Percentiles rank a stretch among this genome's conserved stretches.
These are phyloP conservation scores for Microdon myrmicae DNA, from an alignment of 2,888 invertebrate species.

Conservation along the genomic window DNA sequence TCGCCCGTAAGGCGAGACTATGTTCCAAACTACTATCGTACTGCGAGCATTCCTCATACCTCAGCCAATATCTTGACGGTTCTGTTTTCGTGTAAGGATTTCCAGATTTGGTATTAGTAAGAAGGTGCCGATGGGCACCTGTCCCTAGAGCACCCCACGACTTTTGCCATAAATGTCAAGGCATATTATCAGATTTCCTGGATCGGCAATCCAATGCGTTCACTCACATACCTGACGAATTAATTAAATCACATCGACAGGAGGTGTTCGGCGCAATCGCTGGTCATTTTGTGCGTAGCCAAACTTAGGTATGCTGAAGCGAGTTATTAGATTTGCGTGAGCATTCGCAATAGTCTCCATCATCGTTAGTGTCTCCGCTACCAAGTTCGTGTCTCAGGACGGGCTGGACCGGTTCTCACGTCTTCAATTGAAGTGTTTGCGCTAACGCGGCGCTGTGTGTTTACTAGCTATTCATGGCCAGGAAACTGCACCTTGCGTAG, in stretches of 20 bases:
- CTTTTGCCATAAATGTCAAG: conserved; percentile 27
- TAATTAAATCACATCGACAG: conserved; percentile 47
- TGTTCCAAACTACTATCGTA: no score
- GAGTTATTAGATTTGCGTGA: conserved; percentile 49
- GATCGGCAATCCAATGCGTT: no score
- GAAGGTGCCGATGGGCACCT: no score
- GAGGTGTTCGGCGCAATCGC: conserved; percentile 16
- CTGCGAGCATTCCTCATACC: no score
- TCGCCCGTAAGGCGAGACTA: no score
- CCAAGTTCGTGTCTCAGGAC: conserved; percentile 4
- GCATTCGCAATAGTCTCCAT: neutral
- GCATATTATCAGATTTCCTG: conserved; percentile 27
- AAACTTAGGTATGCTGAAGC: conserved; percentile 20
- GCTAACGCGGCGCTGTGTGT: conserved; percentile 41
- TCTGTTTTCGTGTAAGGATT: no score
- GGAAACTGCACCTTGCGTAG: no score
- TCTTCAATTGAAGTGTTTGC: conserved; percentile 47
- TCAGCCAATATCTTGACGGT: no score
- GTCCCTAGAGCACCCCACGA: conserved; percentile 18
- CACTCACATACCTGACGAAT: conserved; percentile 43
- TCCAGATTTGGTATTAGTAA: no score
- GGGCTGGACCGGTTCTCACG: conserved; percentile 39
- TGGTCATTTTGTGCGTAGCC: neutral
- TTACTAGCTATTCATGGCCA: no score
- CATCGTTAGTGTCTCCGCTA: conserved; percentile 2